Evolutionary conservation across 2,797 vertebrate genomes (phyloP), one percentile per base, ranked within the genome.

Genomic region (Dromococcyx pavoninus): DNA sequence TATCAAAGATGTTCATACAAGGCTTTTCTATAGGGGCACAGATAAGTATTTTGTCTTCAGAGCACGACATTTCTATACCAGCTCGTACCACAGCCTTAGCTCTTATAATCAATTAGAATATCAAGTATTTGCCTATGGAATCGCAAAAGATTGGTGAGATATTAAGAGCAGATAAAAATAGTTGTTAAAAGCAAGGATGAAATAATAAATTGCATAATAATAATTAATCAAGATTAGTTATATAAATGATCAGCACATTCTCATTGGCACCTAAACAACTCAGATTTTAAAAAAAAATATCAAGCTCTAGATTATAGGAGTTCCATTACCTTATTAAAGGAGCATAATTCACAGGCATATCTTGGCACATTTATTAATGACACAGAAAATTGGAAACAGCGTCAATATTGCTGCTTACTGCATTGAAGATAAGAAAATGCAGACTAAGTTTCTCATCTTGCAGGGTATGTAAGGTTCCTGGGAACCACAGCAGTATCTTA

Each of bases 331-430:
- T 93, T 94, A 96, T 93, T 94, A 86, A 95, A 91, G 44, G 9
- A 32, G 33, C 51, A 88, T 89, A 89, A 94, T 58, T 95, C 73
- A 86, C 18, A 27, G 71, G 54, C 69, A 61, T 61, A 70, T 76
- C 73, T 93, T 91, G 94, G 80, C 92, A 82, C 90, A 84, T 90
- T 96, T 94, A 92, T 95, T 94, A 97, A 95, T 78, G 92, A 80
- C 61, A 92, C 27, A 70, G 70, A 93, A 89, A 79, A 94, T 4
- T 86, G 43, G 89, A 92, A 89, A 88, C 24, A 90, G 71, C 67
- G 86, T 85, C 13, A 1, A 90, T 93, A 95, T 23, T 90, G 60
- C 92, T 84, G 88, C 83, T 88, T 86, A 83, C 58, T 83, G 79
- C 69, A 78, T 3, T 76, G 44, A 90, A 93, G 89, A 83, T 86